A percentile compares a stretch with the other conserved stretches of the same genome.
phyloP scores from a whole-genome alignment of 2,888 invertebrate genomes.

The Trichopria drosophilae region DNA sequence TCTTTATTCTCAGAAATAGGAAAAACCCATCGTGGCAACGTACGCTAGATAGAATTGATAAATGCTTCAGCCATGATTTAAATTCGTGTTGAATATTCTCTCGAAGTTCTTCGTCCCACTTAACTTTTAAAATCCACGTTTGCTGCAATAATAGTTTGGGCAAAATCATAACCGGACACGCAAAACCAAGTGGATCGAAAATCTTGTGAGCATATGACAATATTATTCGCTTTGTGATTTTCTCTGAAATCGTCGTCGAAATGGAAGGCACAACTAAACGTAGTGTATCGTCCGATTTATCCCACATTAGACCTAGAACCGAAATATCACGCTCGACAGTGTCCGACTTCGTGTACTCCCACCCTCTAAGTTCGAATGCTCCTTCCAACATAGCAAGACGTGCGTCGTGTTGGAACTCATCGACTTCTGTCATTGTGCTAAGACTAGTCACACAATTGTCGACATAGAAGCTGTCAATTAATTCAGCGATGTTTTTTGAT shows the following conservation, averaged over 20 bases:
- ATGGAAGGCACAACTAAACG: background rate
- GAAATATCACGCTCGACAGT: background rate
- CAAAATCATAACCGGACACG: constrained; percentile 5
- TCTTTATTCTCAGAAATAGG: background rate
- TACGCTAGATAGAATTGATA: background rate
- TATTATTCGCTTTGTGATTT: constrained; percentile 12
- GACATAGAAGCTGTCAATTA: constrained; percentile 6
- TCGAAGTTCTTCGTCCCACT: constrained; percentile 12
- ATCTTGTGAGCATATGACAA: constrained; percentile 10
- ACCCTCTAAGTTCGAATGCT: constrained; percentile 5
- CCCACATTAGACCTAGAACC: constrained; percentile 8
- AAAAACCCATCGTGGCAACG: background rate
- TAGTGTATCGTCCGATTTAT: background rate
- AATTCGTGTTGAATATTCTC: constrained; percentile 1
- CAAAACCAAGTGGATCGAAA: constrained; percentile 23
- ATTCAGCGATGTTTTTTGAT: too few relatives aligned
- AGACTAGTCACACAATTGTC: constrained; percentile 15
- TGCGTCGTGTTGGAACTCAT: background rate
- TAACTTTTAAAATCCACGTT: constrained; percentile 1
- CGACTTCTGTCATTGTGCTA: background rate
- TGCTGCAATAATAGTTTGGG: constrained; percentile 8
- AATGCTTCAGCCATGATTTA: constrained; percentile 3
- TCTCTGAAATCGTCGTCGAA: background rate
- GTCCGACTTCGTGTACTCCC: constrained; percentile 5
- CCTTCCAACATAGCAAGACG: background rate